Base-by-base conservation (phyloP, 2,888 invertebrate genomes). In the Clivina fossor region DNA sequence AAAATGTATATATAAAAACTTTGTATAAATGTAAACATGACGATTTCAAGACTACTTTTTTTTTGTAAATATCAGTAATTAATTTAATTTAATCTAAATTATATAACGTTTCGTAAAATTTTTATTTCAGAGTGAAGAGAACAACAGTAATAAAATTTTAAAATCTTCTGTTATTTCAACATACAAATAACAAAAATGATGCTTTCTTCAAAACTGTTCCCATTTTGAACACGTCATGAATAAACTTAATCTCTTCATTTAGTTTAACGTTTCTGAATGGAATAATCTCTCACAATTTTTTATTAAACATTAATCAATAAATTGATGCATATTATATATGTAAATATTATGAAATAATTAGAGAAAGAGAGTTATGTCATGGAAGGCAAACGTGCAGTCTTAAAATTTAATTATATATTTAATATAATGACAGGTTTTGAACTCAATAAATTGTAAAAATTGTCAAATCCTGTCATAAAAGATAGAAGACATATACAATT, bases 311-410 rank as follows among this genome's bases (percentile, higher is more conserved):
- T n/a, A n/a, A 5, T 22, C 20, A 35, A 19, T 32, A 33, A 46
- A 35, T 24, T 22, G 32, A 32, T 47, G 35, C 47, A 43, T n/a
- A n/a, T n/a, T n/a, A n/a, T n/a, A n/a, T n/a, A n/a, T 11, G 18
- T 43, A 35, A 47, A 8, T 15, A 28, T 47, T 32, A 22, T 33
- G n/a, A 35, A 47, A 47, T 33, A 24, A 35, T 47, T 41, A 51
- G 19, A 38, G 37, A 53, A 18, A 53, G 20, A 51, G 20, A 51
- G 28, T 26, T 49, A n/a, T n/a, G n/a, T 51, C 65, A 67, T 71
- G 69, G 69, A 71, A 71, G 71, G 71, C 70, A 70, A 68, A 67
- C 59, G 68, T 69, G 69, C 70, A 71, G 71, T 71, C 69, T 70
- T 68, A 64, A 65, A 62, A 62, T 51, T 51, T 26, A 49, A 49